Base-by-base conservation (phyloP, 2,888 invertebrate species). In the Blera fallax region DNA sequence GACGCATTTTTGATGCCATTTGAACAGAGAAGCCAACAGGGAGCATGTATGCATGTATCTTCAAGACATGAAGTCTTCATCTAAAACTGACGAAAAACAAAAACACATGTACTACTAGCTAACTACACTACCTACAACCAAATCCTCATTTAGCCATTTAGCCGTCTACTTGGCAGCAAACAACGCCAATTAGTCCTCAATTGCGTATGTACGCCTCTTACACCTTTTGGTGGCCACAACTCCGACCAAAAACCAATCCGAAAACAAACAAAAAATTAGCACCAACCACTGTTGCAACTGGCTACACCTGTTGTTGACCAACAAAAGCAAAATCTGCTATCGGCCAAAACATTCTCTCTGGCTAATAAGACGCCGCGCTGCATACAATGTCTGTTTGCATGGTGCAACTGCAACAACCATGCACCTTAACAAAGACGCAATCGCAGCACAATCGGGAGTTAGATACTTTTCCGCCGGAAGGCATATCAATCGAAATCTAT, bases 401-500 rank as follows among this genome's bases (percentile, higher is more conserved):
- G 32, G 32, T n/a, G 65, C 58, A 62, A 34, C 64, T 29, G 24
- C 54, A n/a, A 34, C 40, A 45, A 48, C 16, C 50, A 24, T 24
- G 24, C 32, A 50, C 16, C 16, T 45, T 37, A 34, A 37, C 65
- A 60, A 60, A 65, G 58, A 21, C 40, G 16, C 32, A 72, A 77
- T 58, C n/a, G n/a, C n/a, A 24, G 48, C 56, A 56, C 16, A 54
- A 73, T 65, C 56, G 16, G 60, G 62, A 58, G 37, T 76, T 69
- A 21, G 56, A 70, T 69, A 77, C 76, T 72, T 85, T 62, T 77
- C 70, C 85, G 62, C 81, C 76, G 81, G 76, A 85, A 81, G 85
- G 85, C 85, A 85, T 85, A 81, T 81, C 81, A 77, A 85, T 77
- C 72, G 65, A 24, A 73, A 81, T 85, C 85, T 77, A 74, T 84